These are phyloP conservation scores for Neomorphus geoffroyi DNA, from an alignment of 2,797 vertebrate species.

Conservation along the genomic window DNA sequence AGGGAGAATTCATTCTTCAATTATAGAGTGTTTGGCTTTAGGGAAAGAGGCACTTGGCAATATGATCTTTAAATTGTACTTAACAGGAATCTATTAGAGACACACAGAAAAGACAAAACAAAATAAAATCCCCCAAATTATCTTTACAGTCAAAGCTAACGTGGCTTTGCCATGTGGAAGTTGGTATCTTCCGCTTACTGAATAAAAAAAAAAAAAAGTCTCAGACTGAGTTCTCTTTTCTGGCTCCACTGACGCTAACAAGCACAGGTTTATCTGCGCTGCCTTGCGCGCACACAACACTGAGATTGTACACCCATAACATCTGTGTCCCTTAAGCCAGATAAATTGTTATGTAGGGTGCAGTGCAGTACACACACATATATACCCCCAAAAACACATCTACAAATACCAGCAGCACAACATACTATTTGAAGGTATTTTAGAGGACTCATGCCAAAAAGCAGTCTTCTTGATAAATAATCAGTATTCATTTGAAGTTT, in stretches of 20 bases:
- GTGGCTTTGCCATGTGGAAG: not conserved
- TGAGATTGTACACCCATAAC: not conserved
- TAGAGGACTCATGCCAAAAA: not conserved
- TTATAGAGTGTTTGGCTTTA: not conserved
- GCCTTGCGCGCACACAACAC: not conserved
- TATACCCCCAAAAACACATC: not conserved
- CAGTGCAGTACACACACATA: not conserved
- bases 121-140: not conserved
- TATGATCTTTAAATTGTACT: not conserved
- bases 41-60: not conserved
- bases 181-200: not conserved
- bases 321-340: not conserved
- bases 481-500: not conserved
- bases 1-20: not conserved
- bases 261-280: not conserved
- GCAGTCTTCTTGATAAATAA: not conserved
- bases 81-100: not conserved
- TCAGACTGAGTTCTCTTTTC: not conserved
- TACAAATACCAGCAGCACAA: not conserved
- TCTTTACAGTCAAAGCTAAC: not conserved
- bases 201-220: not conserved
- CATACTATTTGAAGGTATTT: not conserved
- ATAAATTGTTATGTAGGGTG: not conserved
- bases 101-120: not conserved
- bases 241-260: not conserved